A percentile compares a stretch with the other conserved stretches of the same genome.
Conservation (phyloP, 2,888 invertebrate genomes). For the Conistra vaccinii region DNA sequence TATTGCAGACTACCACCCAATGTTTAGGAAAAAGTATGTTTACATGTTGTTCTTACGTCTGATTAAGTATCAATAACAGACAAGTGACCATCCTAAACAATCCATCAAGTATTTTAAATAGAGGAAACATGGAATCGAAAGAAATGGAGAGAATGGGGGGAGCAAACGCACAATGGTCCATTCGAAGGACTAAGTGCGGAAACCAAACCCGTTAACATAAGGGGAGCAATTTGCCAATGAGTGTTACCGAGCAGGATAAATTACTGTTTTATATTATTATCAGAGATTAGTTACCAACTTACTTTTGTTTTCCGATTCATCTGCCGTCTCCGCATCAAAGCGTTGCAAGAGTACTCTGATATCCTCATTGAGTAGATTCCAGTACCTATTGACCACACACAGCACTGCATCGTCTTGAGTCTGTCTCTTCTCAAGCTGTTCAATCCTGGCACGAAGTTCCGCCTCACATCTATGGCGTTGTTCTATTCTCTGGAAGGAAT, state of each 20-base stretch:
- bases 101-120: no score
- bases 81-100: not conserved
- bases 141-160: not conserved
- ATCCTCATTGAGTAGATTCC: constrained; percentile 99
- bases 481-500: constrained; percentile 93
- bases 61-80: not conserved
- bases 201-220: no score
- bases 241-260: not conserved
- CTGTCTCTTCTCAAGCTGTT: constrained; percentile 98
- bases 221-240: no score
- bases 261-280: not conserved
- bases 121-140: not conserved
- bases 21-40: not conserved
- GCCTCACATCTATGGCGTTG: constrained; percentile 97
- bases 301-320: constrained; percentile 98
- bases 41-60: not conserved
- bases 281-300: constrained; percentile 67
- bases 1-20: not conserved
- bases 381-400: constrained; percentile 99
- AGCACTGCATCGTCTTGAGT: constrained; percentile 99
- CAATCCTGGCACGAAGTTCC: constrained; percentile 97
- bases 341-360: constrained; percentile 97
- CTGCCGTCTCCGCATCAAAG: constrained; percentile 99
- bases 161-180: no score
- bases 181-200: no score